phyloP scores from a whole-genome alignment of 2,113 vertebrate genomes.

The Centropristis striata region DNA sequence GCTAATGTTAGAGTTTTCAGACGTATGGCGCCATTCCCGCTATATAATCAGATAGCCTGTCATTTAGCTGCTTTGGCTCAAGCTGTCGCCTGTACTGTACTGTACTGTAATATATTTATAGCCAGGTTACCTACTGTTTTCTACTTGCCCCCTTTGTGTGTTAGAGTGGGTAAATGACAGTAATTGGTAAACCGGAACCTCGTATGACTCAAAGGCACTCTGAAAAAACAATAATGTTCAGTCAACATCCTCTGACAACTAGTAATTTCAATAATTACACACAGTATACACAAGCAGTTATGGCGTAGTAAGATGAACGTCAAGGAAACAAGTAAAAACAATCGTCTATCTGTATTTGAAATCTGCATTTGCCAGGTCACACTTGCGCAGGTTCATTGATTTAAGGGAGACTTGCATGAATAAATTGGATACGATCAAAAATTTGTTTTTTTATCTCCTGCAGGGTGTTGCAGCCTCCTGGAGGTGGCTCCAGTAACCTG shows the following conservation, averaged over 20 bases:
- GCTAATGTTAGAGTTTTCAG: neutral
- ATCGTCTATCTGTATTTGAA: neutral
- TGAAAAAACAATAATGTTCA: neutral
- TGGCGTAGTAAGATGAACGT: neutral
- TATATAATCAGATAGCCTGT: slow-evolving; percentile 52
- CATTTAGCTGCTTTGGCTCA: slow-evolving; percentile 29
- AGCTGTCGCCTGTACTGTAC: neutral
- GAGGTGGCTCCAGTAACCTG: slow-evolving; percentile 90
- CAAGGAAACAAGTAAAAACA: neutral
- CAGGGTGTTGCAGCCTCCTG: slow-evolving; percentile 92
- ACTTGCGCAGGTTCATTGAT: neutral
- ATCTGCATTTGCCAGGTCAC: neutral
- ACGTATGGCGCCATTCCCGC: slow-evolving; percentile 30
- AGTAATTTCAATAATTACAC: too few relatives aligned
- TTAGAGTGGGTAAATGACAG: neutral
- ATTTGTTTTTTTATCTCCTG: neutral
- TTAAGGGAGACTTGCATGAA: neutral
- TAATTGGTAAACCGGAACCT: neutral
- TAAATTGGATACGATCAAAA: neutral
- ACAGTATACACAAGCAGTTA: neutral
- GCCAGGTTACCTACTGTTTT: neutral
- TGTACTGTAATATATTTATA: slow-evolving; percentile 9
- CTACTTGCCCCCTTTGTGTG: neutral
- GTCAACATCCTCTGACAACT: neutral
- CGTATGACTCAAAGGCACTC: neutral